Percentiles rank a stretch among this genome's conserved stretches.
These are phyloP conservation scores for Ernsta delagoae DNA, from an alignment of 2,888 invertebrate species.

Conservation along the genomic window DNA sequence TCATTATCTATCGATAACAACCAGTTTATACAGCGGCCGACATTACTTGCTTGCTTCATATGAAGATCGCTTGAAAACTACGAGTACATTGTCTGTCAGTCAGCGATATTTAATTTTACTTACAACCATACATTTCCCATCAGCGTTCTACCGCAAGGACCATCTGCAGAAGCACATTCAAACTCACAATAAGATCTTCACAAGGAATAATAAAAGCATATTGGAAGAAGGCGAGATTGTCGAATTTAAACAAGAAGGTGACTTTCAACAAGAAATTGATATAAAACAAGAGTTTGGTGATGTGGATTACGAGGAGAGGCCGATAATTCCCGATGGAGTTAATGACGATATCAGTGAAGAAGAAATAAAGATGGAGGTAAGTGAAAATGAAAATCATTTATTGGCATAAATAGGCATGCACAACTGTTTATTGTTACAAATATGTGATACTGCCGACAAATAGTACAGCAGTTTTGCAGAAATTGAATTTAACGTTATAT, in stretches of 20 bases:
- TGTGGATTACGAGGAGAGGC: slow-evolving; percentile 51
- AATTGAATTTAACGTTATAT: too few species aligned
- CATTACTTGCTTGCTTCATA: too few species aligned
- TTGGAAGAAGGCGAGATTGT: slow-evolving; percentile 20
- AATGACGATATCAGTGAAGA: slow-evolving; percentile 45
- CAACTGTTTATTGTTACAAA: too few species aligned
- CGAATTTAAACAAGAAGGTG: slow-evolving; percentile 42
- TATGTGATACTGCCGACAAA: too few species aligned
- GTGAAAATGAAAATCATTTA: slow-evolving; percentile 9
- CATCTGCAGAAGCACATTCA: slow-evolving; percentile 91
- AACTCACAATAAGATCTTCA: slow-evolving; percentile 86
- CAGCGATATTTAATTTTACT: background rate
- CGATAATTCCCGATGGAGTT: slow-evolving; percentile 45
- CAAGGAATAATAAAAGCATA: slow-evolving; percentile 48
- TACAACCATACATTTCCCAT: slow-evolving; percentile 30
- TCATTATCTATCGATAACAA: too few species aligned
- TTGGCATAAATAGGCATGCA: too few species aligned
- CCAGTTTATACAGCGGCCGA: too few species aligned
- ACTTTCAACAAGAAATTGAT: slow-evolving; percentile 37
- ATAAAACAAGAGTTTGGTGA: slow-evolving; percentile 6
- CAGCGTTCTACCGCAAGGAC: slow-evolving; percentile 91
- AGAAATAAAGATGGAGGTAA: slow-evolving; percentile 53
- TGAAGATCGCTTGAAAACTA: too few species aligned
- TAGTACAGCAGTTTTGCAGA: too few species aligned
- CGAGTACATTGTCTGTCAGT: too few species aligned